Conservation (phyloP, 2,113 vertebrate species). For the Aptenodytes forsteri region DNA sequence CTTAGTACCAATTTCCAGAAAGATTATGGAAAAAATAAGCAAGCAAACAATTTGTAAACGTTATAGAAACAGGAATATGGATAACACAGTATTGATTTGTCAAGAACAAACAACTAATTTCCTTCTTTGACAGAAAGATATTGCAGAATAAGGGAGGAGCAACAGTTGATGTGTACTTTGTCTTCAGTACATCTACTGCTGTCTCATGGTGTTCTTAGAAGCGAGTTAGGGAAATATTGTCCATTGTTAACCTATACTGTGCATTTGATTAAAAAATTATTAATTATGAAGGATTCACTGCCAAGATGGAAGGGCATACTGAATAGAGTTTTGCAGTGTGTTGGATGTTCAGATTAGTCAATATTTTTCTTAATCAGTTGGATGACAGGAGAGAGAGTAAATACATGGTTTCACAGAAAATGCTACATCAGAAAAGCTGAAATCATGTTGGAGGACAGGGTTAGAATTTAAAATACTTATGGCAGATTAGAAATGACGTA, state of each 20-base stretch:
- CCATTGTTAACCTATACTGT: not conserved
- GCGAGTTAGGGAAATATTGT: not conserved
- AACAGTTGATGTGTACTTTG: not conserved
- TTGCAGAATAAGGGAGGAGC: not conserved
- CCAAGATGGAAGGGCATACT: not conserved
- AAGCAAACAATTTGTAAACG: not conserved
- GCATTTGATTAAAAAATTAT: not conserved
- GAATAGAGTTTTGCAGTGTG: not conserved
- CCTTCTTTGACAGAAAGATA: not conserved
- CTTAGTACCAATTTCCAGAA: not conserved
- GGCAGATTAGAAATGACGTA: not conserved
- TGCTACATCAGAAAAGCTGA: not conserved
- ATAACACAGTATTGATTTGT: not conserved
- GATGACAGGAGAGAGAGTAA: not conserved
- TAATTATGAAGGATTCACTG: not conserved
- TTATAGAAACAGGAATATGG: not conserved
- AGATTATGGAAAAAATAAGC: not conserved
- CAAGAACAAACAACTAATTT: not conserved
- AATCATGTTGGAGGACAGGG: not conserved
- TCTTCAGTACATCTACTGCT: not conserved
- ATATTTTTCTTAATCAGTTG: not conserved
- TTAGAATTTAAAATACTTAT: not conserved
- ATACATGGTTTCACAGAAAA: not conserved
- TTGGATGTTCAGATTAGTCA: not conserved
- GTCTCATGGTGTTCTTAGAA: not conserved